phyloP scores from a whole-genome alignment of 92 coral and sea anemone genomes.

The Scolanthus callimorphus region DNA sequence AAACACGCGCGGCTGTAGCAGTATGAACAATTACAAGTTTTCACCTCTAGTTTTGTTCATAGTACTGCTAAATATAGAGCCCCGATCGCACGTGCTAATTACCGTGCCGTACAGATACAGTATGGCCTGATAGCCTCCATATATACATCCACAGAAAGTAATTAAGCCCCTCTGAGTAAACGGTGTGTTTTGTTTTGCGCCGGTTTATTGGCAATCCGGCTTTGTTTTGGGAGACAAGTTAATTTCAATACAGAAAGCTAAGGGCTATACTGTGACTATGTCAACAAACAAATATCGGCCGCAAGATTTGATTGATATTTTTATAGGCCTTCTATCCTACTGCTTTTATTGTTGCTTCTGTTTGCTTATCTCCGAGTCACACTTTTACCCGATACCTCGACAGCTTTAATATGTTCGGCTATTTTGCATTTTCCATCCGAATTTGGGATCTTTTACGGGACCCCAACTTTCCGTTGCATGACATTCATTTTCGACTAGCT shows the following conservation, averaged over 20 bases:
- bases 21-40: conserved; percentile 38
- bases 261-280: conserved; percentile 77
- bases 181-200: conserved; percentile 82
- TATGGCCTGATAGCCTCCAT: conserved; percentile 73
- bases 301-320: conserved; percentile 85
- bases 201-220: conserved; percentile 86
- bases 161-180: conserved; percentile 91
- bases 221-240: conserved; percentile 82
- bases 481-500: too few relatives aligned
- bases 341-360: conserved; percentile 77
- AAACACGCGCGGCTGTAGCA: conserved; percentile 51
- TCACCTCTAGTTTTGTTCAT: conserved; percentile 30
- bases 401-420: conserved; percentile 53
- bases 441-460: too few relatives aligned
- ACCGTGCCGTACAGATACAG: conserved; percentile 78
- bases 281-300: conserved; percentile 79
- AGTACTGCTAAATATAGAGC: conserved; percentile 52
- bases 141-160: conserved; percentile 92
- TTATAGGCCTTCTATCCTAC: conserved; percentile 87
- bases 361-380: conserved; percentile 79
- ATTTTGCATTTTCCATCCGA: conserved; percentile 67
- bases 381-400: conserved; percentile 56
- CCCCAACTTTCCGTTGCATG: too few relatives aligned
- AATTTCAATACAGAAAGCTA: conserved; percentile 73
- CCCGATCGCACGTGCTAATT: conserved; percentile 76